Conservation (phyloP, 2,113 vertebrate genomes). For the Lynx canadensis region DNA sequence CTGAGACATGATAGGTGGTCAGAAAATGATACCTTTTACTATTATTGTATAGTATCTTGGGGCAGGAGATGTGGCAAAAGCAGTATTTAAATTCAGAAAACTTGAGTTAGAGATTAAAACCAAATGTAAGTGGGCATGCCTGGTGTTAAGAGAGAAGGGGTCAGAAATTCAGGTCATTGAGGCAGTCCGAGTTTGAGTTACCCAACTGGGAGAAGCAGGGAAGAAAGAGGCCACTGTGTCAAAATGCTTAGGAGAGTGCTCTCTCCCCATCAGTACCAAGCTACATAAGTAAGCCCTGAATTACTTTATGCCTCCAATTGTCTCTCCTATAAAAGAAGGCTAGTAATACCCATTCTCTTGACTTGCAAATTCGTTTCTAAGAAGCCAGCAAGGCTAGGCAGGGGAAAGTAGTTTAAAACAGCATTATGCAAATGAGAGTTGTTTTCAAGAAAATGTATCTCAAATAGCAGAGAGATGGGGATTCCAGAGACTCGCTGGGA, state of each 20-base stretch:
- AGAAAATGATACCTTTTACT: neutral
- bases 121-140: neutral
- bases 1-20: neutral
- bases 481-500: constrained; percentile 51
- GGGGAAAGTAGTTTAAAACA: constrained; percentile 14
- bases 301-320: neutral
- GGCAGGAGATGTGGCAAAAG: neutral
- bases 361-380: neutral
- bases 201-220: neutral
- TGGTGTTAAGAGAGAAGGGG: neutral
- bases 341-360: neutral
- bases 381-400: neutral
- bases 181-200: neutral
- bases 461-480: constrained; percentile 18
- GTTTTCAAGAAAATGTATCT: constrained; percentile 15
- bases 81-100: neutral
- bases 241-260: neutral
- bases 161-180: neutral
- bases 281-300: neutral
- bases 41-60: neutral
- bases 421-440: neutral
- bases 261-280: neutral
- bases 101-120: neutral
- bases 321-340: neutral
- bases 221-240: neutral